phyloP scores from a whole-genome alignment of 2,888 invertebrate genomes.

The Adelognathus sp. region DNA sequence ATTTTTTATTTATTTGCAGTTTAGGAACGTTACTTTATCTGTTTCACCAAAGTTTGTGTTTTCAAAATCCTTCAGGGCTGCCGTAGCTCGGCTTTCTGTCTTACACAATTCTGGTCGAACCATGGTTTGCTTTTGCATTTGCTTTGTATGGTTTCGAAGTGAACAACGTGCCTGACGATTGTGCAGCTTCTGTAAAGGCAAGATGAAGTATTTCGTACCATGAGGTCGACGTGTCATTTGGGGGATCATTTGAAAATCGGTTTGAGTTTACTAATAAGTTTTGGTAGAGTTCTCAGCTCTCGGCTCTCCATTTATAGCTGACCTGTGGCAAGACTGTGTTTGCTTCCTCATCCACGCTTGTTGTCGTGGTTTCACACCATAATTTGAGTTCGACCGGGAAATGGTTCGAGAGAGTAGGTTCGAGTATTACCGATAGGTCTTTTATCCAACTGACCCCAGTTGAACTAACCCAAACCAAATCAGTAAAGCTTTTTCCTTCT shows the following conservation, averaged over 20 bases:
- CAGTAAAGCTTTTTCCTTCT: not conserved
- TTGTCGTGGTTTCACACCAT: not conserved
- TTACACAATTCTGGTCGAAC: constrained; percentile 6
- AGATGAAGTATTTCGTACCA: not conserved
- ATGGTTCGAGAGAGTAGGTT: not conserved
- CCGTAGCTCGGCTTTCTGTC: not conserved
- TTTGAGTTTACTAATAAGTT: not conserved
- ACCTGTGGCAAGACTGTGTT: not conserved
- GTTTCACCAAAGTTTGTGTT: not conserved
- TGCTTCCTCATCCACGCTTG: not conserved
- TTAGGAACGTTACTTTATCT: not conserved
- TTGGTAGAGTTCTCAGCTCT: not conserved
- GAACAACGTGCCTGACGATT: not conserved
- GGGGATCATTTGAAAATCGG: not conserved
- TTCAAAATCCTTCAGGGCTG: not conserved
- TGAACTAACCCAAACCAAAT: constrained; percentile 3
- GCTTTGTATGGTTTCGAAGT: not conserved
- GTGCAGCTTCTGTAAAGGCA: not conserved
- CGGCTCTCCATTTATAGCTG: not conserved
- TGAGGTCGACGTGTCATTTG: not conserved
- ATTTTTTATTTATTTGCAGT: not conserved
- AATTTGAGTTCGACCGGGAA: not conserved
- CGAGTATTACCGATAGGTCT: not conserved
- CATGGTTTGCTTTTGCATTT: constrained; percentile 14
- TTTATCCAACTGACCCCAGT: not conserved